Evolutionary conservation across 2,888 invertebrate species (phyloP), one percentile per base, ranked within the genome.

Genomic region (Hirudinaria manillensis): DNA sequence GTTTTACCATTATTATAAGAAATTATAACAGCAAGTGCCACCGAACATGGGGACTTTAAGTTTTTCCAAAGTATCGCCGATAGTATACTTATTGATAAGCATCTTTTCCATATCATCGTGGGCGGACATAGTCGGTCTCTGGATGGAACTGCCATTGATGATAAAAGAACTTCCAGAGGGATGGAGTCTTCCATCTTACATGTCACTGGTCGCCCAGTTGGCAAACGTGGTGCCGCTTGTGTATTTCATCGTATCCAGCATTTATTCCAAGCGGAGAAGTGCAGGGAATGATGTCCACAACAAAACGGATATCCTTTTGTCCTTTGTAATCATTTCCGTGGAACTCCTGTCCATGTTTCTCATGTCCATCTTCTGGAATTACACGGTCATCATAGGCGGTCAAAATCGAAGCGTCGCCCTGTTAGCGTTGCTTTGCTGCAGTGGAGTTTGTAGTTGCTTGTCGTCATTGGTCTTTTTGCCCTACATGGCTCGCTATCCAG

Each of bases 401-500:
- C 75, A 68, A 13, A 72, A 79, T 38, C 83, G 82, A 78, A 86
- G 86, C 77, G 82, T 83, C 2, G 83, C 84, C 1, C 79, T 91
- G 77, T 88, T 92, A 29, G 80, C 88, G 55, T 85, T 92, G 19
- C 89, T 90, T 4, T 90, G 90, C 83, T 89, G 89, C 81, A 87
- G 90, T 77, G 89, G 91, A 21, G 84, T 91, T 38, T 90, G 92
- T 24, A 92, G 92, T 78, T 92, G 93, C 83, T 92, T 92, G 29
- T 92, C 92, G 79, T 92, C 93, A 0, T 91, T 94, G 76, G 87
- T 93, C 19, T 94, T 92, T 83, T 90, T 93, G 86, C 93, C 93
- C 7, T 93, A 91, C 84, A 90, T 94, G 89, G 89, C 87, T 1
- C 81, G 84, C 80, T 92, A 91, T 83, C 83, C 84, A 53, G 89